A percentile compares a stretch with the other conserved stretches of the same genome.
Conservation (phyloP, 2,797 vertebrate genomes). For the Chrysocyon brachyurus region DNA sequence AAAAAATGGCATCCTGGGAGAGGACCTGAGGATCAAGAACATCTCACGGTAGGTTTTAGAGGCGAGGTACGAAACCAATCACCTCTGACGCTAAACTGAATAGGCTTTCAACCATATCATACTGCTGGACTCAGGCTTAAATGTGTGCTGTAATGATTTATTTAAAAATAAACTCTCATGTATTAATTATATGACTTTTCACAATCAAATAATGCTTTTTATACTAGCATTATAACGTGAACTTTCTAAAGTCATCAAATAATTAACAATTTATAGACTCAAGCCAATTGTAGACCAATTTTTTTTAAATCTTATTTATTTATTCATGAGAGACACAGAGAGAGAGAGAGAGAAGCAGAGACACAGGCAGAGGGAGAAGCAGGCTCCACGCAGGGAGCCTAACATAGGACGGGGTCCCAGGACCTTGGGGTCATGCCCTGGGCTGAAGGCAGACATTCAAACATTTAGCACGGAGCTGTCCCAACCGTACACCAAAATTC, state of each 20-base stretch:
- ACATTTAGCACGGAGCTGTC: no score
- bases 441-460: no score
- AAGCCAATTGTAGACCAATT: not conserved
- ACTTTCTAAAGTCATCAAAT: slow-evolving; percentile 26
- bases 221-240: slow-evolving; percentile 32
- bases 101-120: not conserved
- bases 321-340: no score
- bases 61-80: not conserved
- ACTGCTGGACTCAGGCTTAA: not conserved
- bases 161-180: not conserved
- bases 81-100: not conserved
- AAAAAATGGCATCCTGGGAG: not conserved
- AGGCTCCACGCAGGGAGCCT: no score
- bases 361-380: no score
- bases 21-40: not conserved
- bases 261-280: not conserved
- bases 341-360: no score
- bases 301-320: no score
- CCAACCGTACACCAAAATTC: not conserved
- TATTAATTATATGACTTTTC: slow-evolving; percentile 36
- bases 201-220: not conserved
- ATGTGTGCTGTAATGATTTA: not conserved
- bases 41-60: not conserved
- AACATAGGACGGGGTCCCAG: no score
- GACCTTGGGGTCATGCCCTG: no score